A percentile compares a stretch with the other conserved stretches of the same genome.
Conservation (phyloP, 1,140 invertebrate species). For the Pogonus chalceus region DNA sequence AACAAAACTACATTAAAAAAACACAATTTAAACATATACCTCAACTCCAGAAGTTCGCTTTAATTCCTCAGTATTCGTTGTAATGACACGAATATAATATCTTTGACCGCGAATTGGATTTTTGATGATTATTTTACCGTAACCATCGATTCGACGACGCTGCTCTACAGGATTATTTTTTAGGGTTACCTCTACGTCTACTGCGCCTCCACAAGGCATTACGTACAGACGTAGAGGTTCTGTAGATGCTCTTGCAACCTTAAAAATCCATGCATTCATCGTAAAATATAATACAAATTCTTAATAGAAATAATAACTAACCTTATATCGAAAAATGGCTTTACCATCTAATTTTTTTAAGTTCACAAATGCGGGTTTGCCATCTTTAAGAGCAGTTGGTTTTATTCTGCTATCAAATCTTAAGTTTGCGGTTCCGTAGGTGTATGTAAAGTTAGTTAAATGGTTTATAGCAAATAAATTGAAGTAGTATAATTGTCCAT, state of each 20-base stretch:
- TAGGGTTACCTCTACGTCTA: constrained; percentile 27
- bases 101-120: constrained; percentile 25
- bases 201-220: constrained; percentile 37
- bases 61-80: constrained; percentile 28
- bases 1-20: no score
- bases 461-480: constrained; percentile 37
- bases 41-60: constrained; percentile 30
- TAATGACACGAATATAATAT: constrained; percentile 29
- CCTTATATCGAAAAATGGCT: constrained; percentile 34
- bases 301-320: constrained; percentile 14
- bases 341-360: constrained; percentile 32
- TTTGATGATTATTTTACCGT: constrained; percentile 26
- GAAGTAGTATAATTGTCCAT: constrained; percentile 38
- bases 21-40: no score
- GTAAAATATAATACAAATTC: neutral
- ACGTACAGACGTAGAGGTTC: constrained; percentile 33
- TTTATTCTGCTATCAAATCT: constrained; percentile 28
- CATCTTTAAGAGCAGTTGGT: constrained; percentile 31
- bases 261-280: constrained; percentile 12
- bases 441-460: constrained; percentile 35
- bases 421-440: constrained; percentile 29
- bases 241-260: constrained; percentile 22
- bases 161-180: constrained; percentile 21
- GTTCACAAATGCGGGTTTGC: constrained; percentile 28
- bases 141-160: constrained; percentile 27